Evolutionary conservation across 2,797 vertebrate genomes (phyloP).

Genomic region (Merluccius polli): DNA sequence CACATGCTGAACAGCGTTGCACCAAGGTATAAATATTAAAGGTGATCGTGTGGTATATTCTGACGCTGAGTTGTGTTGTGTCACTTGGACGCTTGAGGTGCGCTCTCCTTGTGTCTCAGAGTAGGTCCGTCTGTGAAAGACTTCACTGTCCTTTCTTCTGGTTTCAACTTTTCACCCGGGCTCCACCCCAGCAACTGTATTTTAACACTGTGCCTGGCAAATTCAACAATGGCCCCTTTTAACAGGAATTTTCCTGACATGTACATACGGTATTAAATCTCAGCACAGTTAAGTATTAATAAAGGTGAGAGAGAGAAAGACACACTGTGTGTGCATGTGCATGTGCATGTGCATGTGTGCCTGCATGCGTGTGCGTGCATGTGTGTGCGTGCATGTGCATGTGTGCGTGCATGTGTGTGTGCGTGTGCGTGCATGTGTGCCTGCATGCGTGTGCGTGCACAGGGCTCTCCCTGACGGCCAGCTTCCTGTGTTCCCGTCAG

Average conservation of each 20-base stretch:
- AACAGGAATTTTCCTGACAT: constrained; percentile 51
- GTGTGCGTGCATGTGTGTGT: no score
- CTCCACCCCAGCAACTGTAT: constrained; percentile 36
- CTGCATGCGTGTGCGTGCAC: no score
- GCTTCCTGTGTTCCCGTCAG: constrained; percentile 47
- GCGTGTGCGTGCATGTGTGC: background rate
- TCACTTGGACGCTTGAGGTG: background rate
- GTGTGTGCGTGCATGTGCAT: background rate
- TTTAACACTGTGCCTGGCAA: constrained; percentile 35
- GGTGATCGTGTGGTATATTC: background rate
- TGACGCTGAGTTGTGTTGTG: background rate
- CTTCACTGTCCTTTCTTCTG: constrained; percentile 31
- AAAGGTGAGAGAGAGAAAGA: constrained; percentile 19
- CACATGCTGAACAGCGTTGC: background rate
- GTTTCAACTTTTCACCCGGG: constrained; percentile 36
- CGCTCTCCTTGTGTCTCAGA: background rate
- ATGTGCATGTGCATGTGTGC: background rate
- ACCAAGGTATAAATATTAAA: background rate
- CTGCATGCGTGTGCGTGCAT: background rate
- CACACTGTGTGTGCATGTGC: background rate
- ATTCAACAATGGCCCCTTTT: constrained; percentile 60
- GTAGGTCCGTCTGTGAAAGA: constrained; percentile 29
- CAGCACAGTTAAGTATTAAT: constrained; percentile 36
- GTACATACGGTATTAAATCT: constrained; percentile 31
- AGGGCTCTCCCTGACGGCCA: constrained; percentile 34